Conservation (phyloP, 2,888 invertebrate genomes). For the Ophonus ardosiacus region DNA sequence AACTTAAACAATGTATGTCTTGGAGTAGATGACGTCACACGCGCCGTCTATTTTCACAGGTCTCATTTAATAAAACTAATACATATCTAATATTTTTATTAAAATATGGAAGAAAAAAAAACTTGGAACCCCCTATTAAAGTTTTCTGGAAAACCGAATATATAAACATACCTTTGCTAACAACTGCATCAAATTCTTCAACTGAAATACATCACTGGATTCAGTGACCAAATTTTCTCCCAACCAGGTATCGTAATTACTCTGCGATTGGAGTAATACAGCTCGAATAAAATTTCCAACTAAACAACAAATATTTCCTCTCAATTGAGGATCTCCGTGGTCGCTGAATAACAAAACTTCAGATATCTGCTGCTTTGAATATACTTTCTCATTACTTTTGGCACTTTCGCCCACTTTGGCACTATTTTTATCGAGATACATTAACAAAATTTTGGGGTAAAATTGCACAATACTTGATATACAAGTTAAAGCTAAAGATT, state of each 20-base stretch:
- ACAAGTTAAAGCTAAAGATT: conserved; percentile 90
- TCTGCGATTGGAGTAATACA: conserved; percentile 78
- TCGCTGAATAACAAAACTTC: conserved; percentile 84
- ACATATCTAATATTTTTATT: too few relatives aligned
- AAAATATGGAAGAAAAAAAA: too few relatives aligned
- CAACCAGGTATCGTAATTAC: conserved; percentile 78
- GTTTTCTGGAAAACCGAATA: conserved; percentile 15
- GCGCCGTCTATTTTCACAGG: too few relatives aligned
- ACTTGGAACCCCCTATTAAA: too few relatives aligned
- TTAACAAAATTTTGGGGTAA: conserved; percentile 85
- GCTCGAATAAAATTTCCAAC: conserved; percentile 83
- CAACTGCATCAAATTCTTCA: conserved; percentile 77
- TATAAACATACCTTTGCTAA: conserved; percentile 77
- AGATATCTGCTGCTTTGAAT: conserved; percentile 79
- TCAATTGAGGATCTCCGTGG: conserved; percentile 89
- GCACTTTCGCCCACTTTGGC: conserved; percentile 67
- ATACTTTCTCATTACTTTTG: conserved; percentile 66
- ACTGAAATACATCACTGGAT: conserved; percentile 65
- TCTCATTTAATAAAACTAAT: too few relatives aligned
- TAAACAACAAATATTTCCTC: conserved; percentile 84
- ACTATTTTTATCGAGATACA: conserved; percentile 81
- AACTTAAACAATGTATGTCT: too few relatives aligned
- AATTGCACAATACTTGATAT: conserved; percentile 86
- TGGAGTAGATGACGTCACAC: too few relatives aligned
- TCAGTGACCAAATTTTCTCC: conserved; percentile 69